Conservation (phyloP, 1,140 invertebrate genomes). For the Melipona quadrifasciata region DNA sequence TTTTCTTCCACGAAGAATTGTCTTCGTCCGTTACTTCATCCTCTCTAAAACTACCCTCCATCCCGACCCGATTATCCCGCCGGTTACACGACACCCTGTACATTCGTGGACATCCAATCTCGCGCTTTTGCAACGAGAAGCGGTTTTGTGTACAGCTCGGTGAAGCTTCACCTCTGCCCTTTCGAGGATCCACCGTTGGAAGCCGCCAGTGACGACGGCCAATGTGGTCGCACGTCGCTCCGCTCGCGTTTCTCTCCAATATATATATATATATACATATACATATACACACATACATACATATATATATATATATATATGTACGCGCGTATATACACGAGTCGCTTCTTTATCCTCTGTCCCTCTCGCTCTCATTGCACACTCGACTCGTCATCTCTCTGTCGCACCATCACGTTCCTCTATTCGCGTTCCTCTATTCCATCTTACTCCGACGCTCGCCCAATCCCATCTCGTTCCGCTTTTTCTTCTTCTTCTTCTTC, state of each 20-base stretch:
- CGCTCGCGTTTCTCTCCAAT: constrained; percentile 34
- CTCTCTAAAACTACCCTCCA: background rate
- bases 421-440: background rate
- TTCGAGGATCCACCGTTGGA: constrained; percentile 51
- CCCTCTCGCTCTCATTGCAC: background rate
- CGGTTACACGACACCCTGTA: background rate
- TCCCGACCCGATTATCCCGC: background rate
- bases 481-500: background rate
- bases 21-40: background rate
- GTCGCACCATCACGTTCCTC: background rate
- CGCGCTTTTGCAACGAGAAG: constrained; percentile 56
- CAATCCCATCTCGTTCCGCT: background rate
- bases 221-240: constrained; percentile 57
- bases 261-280: too few relatives aligned
- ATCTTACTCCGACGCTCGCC: background rate
- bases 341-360: constrained; percentile 5
- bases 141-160: constrained; percentile 54
- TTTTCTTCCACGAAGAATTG: too few relatives aligned
- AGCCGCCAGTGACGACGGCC: constrained; percentile 43
- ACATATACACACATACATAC: background rate
- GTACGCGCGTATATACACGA: background rate
- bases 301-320: background rate
- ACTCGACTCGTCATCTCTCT: background rate
- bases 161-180: constrained; percentile 63
- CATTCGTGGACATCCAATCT: constrained; percentile 51